phyloP scores from a whole-genome alignment of 2,888 invertebrate species.

The Heliothis peltigera region DNA sequence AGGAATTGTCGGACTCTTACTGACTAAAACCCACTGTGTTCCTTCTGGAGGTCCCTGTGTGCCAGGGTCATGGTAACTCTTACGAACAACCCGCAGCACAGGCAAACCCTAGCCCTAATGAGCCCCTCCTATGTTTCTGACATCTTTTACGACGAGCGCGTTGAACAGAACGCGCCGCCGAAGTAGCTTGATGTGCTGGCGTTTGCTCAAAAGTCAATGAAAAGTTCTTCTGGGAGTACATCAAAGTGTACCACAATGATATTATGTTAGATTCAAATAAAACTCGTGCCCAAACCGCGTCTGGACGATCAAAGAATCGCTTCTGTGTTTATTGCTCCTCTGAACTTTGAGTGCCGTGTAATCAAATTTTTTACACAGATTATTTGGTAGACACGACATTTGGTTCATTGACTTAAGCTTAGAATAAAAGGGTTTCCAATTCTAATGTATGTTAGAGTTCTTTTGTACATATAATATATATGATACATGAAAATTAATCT shows the following conservation, averaged over 20 bases:
- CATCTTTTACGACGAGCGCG: too few relatives aligned
- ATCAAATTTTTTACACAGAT: slow-evolving; percentile 42
- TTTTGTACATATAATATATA: too few relatives aligned
- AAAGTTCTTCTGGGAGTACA: slow-evolving; percentile 21
- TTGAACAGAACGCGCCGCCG: too few relatives aligned
- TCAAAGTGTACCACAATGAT: slow-evolving; percentile 28
- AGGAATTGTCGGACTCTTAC: too few relatives aligned
- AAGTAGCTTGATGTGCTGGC: too few relatives aligned
- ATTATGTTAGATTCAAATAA: slow-evolving; percentile 32
- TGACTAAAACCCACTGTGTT: too few relatives aligned
- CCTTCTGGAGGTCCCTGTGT: too few relatives aligned
- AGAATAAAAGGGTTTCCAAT: background rate
- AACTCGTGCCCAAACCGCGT: slow-evolving; percentile 26
- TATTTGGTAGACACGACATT: slow-evolving; percentile 4
- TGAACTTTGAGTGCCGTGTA: slow-evolving; percentile 39
- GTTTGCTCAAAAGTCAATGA: background rate
- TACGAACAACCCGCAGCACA: too few relatives aligned
- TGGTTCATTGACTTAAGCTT: background rate
- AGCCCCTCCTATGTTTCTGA: too few relatives aligned
- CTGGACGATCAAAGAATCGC: slow-evolving; percentile 44
- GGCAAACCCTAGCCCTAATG: too few relatives aligned
- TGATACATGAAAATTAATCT: too few relatives aligned
- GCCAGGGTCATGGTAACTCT: too few relatives aligned
- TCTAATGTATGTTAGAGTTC: background rate
- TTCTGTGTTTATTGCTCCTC: slow-evolving; percentile 42